Evolutionary conservation across 2,113 vertebrate species (phyloP), one percentile per base, ranked within the genome.

Genomic region (Scomber japonicus): DNA sequence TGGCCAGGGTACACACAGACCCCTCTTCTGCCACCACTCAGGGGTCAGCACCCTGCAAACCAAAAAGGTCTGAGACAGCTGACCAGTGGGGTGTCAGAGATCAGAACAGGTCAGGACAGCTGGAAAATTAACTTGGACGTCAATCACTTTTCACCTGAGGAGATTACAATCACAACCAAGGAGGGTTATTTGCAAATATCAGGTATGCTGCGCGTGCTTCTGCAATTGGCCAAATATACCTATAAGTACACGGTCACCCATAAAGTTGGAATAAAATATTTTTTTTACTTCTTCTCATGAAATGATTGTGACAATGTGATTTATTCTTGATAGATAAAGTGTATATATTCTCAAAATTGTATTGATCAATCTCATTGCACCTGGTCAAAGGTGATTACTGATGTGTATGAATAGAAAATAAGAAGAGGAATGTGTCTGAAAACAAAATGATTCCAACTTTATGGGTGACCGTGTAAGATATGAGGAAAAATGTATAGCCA

Each of bases 111-210:
- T 2, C 82, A 71, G 21, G 89, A 91, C 80, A 80, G 82, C 80
- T 95, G 94, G 94, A 94, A 86, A 78, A 86, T 95, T 10, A 88
- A 78, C 51, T 84, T 95, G 82, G 92, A 95, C 2, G 91, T 94
- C 44, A 94, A 91, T 67, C 94, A 93, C 68, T 95, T 94, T 69
- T 87, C 83, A 1, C 93, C 93, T 8, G 92, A 94, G 57, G 94
- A 95, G 70, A 91, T 95, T 54, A 85, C 90, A 5, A 82, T 95
- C 81, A 94, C 84, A n/a, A 92, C 88, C 15, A 94, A 93, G 80
- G 92, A 89, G 2, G 94, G 92, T 6, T 94, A 92, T 68, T 45
- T 95, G 80, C 93, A 91, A 46, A 94, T 95, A 88, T 86, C 92
- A 93, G 94, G 94, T 95, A 63, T 8, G 59, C 2, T 50, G 35